phyloP scores from a whole-genome alignment of 1,140 invertebrate species.

The Drosophila guanche region DNA sequence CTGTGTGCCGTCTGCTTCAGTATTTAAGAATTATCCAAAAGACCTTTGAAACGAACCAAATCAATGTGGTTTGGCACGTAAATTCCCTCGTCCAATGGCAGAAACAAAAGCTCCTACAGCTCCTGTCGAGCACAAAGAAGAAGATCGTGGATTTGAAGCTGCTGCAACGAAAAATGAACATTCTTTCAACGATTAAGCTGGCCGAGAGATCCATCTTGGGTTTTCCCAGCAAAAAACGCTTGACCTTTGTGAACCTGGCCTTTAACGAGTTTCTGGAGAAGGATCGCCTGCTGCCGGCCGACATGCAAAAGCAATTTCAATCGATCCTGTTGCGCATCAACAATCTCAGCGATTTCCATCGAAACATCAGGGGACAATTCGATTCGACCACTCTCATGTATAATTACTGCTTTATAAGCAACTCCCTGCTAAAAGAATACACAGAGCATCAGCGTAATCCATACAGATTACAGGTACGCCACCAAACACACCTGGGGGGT shows the following conservation, averaged over 20 bases:
- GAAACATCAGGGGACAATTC: constrained; percentile 33
- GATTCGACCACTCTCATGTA: constrained; percentile 38
- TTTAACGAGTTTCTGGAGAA: constrained; percentile 57
- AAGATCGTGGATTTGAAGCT: constrained; percentile 81
- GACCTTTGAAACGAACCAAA: constrained; percentile 66
- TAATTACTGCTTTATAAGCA: constrained; percentile 37
- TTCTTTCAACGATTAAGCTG: constrained; percentile 54
- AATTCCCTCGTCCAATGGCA: constrained; percentile 61
- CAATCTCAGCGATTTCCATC: constrained; percentile 40
- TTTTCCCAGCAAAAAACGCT: constrained; percentile 35
- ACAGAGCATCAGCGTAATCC: constrained; percentile 55
- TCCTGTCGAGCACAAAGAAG: constrained; percentile 84
- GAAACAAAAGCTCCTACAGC: constrained; percentile 63
- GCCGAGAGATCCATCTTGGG: constrained; percentile 53
- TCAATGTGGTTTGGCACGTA: constrained; percentile 39
- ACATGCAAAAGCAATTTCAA: constrained; percentile 51
- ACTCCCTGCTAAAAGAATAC: constrained; percentile 51
- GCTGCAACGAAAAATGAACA: constrained; percentile 53
- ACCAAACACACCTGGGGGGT: not conserved
- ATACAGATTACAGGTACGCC: constrained; percentile 44
- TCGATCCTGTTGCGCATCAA: constrained; percentile 40
- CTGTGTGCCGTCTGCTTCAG: constrained; percentile 56
- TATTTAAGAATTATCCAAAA: constrained; percentile 54
- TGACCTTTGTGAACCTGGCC: constrained; percentile 50
- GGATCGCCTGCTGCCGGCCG: constrained; percentile 49